Evolutionary conservation across 2,113 vertebrate genomes (phyloP).

Genomic region (Arvicanthis niloticus): DNA sequence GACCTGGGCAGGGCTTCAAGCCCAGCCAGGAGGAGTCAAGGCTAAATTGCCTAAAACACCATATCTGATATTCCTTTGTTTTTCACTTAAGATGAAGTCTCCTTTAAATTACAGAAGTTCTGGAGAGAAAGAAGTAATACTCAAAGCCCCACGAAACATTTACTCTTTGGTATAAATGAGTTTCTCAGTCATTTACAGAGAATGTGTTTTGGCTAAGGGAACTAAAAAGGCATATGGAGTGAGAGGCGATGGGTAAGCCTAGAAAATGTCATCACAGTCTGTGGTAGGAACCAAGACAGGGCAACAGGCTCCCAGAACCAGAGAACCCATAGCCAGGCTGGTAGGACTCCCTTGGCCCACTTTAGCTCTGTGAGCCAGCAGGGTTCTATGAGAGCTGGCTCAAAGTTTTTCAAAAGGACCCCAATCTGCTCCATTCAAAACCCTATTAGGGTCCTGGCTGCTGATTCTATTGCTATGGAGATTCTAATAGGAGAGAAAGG

Average conservation of each 20-base stretch:
- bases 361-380: neutral
- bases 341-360: neutral
- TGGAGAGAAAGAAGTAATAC: slow-evolving; percentile 58
- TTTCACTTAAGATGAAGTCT: neutral
- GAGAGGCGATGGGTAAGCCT: slow-evolving; percentile 77
- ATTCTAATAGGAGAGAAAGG: neutral
- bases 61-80: neutral
- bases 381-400: neutral
- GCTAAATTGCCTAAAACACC: neutral
- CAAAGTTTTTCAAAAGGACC: neutral
- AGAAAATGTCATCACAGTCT: slow-evolving; percentile 77
- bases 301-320: slow-evolving; percentile 42
- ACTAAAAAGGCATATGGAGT: slow-evolving; percentile 75
- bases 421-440: neutral
- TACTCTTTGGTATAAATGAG: slow-evolving; percentile 54
- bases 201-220: slow-evolving; percentile 67
- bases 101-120: slow-evolving; percentile 66
- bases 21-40: neutral
- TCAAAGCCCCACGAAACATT: slow-evolving; percentile 48
- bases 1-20: neutral
- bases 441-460: neutral
- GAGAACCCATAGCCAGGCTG: neutral
- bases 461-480: neutral
- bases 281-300: slow-evolving; percentile 57
- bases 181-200: slow-evolving; percentile 66